Base-by-base conservation (phyloP, 1,140 invertebrate genomes). In the Halotydeus destructor region DNA sequence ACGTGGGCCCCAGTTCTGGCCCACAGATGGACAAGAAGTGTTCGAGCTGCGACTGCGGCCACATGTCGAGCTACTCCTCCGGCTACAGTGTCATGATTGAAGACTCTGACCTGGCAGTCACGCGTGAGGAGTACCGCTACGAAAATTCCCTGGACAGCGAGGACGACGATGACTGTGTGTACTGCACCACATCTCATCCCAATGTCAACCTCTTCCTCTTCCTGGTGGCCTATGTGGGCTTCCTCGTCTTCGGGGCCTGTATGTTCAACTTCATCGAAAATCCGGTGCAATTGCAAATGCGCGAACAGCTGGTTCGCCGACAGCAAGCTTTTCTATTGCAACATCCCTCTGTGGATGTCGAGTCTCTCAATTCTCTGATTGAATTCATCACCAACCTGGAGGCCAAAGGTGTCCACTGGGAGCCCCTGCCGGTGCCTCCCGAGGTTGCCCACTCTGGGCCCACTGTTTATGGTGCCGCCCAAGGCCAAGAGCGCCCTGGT, bases 231-330 rank as follows among this genome's bases (percentile, higher is more conserved):
- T 46, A 46, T 21, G 23, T 46, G 18, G 3, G 35, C 3, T 27
- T 46, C 22, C 27, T 46, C 3, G 11, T 46, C 12, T 38, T 46
- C n/a, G 45, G 45, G 5, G 39, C 45, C 23, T 26, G 11, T 19
- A 12, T 46, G 2, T 46, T 46, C 27, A 16, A 35, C 23, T n/a
- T 44, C 14, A 43, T 46, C 12, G 45, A 46, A 32, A 14, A 44
- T 14, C 43, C 43, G 21, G 22, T 31, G 1, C 38, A 46, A 38
- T 22, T 43, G 9, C 31, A 39, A n/a, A 8, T 40, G 0, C 16
- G 45, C 14, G 45, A 43, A 11, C 27, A 46, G 18, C 21, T 46
- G 12, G 22, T 46, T 14, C 8, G 21, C 21, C 12, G 11, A 14
- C 45, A 46, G 27, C 39, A 46, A 43, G 21, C 32, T 11, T 46